Base-by-base conservation (phyloP, 1,140 invertebrate genomes). In the Aphis gossypii region DNA sequence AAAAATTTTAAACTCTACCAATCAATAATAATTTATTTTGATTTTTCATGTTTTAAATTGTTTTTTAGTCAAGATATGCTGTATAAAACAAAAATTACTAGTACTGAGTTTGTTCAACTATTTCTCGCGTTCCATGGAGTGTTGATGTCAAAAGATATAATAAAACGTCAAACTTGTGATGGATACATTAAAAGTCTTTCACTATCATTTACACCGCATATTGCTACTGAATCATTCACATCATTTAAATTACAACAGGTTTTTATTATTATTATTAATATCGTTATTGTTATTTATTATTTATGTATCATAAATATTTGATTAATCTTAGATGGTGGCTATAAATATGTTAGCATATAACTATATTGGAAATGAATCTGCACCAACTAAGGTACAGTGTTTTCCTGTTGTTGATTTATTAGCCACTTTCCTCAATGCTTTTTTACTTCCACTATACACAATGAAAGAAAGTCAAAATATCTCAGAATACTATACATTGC, bases 181-280 rank as follows among this genome's bases (percentile, higher is more conserved):
- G 95, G 95, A 5, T 95, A 97, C 48, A 96, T 97, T 38, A 96
- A 96, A 95, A 96, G 96, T 76, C 96, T 97, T 44, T 96, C 96
- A n/a, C 96, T 96, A 20, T 97, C 97, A 54, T 95, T 98, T 91
- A 97, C 97, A 6, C 96, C 97, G 2, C 96, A 98, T 76, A 96
- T 98, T 2, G 97, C 97, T 0, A 97, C 97, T 0, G 97, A 98
- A 94, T 97, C 97, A 94, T 97, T 98, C 92, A 96, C 96, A 94
- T 96, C 96, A 7, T 96, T 97, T 95, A 97, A 97, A 94, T 95
- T 98, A n/a, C 96, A 96, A 14, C 96, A 96, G 95, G 96, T 90
- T 89, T 46, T 38, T 89, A 56, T 38, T 88, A 35, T 90, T 89
- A 54, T 38, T 89, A 56, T 38, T 88, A 44, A 60, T 88, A 46